These are phyloP conservation scores for Drosophila dives DNA, from an alignment of 2,888 invertebrate genomes.

Conservation along the genomic window DNA sequence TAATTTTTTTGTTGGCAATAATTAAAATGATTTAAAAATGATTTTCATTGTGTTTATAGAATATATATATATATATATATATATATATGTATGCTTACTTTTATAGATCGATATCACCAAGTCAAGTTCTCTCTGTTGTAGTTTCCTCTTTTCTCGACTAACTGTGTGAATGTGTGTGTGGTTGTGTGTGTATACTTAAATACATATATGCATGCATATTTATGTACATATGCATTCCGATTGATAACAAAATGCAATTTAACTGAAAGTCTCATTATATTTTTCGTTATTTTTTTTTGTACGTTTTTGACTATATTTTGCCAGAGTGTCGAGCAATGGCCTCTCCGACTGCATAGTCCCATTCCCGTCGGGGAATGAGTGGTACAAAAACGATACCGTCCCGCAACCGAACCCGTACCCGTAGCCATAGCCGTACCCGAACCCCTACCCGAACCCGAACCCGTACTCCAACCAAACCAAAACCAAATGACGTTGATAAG, in stretches of 20 bases:
- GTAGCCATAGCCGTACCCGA: background rate
- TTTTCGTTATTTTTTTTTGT: slow-evolving; percentile 8
- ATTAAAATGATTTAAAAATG: background rate
- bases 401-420: background rate
- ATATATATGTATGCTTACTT: background rate
- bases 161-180: background rate
- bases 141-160: background rate
- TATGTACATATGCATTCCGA: slow-evolving; percentile 6
- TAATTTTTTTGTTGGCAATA: background rate
- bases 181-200: background rate
- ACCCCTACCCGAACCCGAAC: background rate
- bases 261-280: slow-evolving; percentile 40
- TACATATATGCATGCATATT: background rate
- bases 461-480: slow-evolving; percentile 5
- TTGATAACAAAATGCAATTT: slow-evolving; percentile 48
- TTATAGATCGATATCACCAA: background rate
- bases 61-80: background rate
- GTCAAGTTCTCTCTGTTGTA: background rate
- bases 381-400: background rate
- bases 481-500: slow-evolving; percentile 61
- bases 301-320: slow-evolving; percentile 12
- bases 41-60: background rate
- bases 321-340: slow-evolving; percentile 15
- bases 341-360: background rate
- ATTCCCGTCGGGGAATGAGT: background rate